Base-by-base conservation (phyloP, 2,797 vertebrate genomes). In the Aphelocoma californica region DNA sequence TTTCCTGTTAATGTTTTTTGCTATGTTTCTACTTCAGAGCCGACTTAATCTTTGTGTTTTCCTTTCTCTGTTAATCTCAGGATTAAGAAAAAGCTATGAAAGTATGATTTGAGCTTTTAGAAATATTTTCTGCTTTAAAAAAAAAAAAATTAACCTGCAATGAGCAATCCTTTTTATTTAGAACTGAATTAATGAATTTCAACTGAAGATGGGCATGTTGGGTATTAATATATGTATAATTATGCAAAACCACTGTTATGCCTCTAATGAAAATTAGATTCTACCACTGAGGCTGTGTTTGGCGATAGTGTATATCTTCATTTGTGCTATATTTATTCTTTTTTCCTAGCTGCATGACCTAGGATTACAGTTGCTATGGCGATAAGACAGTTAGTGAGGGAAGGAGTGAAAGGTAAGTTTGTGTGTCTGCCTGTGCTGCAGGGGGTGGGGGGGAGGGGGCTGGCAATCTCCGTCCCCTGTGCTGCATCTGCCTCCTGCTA, bases 291-390 rank as follows among this genome's bases (percentile, higher is more conserved):
- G 31, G 88, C 90, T 91, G 92, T 96, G 88, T 92, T 97, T 89
- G 69, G 72, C 2, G 38, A 95, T 93, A 96, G 80, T 86, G 85
- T 95, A 66, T 61, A 80, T 95, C 93, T 93, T 96, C 67, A 95
- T 93, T 95, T 96, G 83, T 11, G 36, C 83, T 86, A 40, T 58
- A 5, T 77, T 94, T 90, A 86, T 24, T 47, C 88, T 93, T 94
- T 94, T 32, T 51, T 86, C 50, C 75, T 86, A 91, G 96, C 25
- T 14, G 77, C 67, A 85, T 97, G 97, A 97, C 96, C 97, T 96
- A 91, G 20, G 96, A 96, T 96, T 97, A 96, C 87, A 62, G 95
- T 98, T 98, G 96, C 96, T 97, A 98, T 97, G 97, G 98, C 1
- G 34, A 98, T 97, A 95, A 95, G 90, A 23, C 77, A 92, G 94